Evolutionary conservation across 2,797 vertebrate species (phyloP).

Genomic region (Malurus leucopterus): DNA sequence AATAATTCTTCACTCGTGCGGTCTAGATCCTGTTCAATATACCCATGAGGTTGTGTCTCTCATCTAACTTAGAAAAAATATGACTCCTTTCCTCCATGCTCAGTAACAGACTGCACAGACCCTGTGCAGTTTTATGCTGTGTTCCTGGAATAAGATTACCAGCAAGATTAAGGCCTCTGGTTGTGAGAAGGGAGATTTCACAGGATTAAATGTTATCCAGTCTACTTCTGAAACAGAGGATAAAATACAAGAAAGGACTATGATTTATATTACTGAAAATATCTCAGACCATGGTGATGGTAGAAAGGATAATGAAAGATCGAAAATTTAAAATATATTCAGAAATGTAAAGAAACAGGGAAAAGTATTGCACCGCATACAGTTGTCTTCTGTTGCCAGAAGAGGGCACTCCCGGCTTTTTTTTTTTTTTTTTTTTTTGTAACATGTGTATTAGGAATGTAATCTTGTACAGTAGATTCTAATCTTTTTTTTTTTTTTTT

Average conservation of each 20-base stretch:
- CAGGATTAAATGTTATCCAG: constrained; percentile 36
- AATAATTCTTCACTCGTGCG: neutral
- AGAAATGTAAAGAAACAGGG: neutral
- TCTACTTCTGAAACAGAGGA: constrained; percentile 4
- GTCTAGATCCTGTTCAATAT: neutral
- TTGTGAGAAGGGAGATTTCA: constrained; percentile 32
- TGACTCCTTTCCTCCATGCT: neutral
- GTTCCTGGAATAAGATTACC: constrained; percentile 38
- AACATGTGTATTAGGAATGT: no score
- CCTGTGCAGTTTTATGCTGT: neutral
- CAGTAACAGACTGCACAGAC: neutral
- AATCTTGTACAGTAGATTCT: no score
- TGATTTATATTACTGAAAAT: neutral
- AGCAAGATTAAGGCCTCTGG: constrained; percentile 29
- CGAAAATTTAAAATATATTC: neutral
- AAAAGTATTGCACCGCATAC: neutral
- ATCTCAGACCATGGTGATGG: neutral
- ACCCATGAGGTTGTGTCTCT: neutral
- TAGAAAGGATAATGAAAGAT: constrained; percentile 2
- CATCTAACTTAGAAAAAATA: neutral
- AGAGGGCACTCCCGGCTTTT: constrained; percentile 41
- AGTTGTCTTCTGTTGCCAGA: constrained; percentile 16
- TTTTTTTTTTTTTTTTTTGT: neutral
- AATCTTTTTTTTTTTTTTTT: neutral
- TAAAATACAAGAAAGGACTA: neutral